Percentiles rank a stretch among this genome's conserved stretches.
phyloP scores from a whole-genome alignment of 2,888 invertebrate species.

The Smittia aterrima region DNA sequence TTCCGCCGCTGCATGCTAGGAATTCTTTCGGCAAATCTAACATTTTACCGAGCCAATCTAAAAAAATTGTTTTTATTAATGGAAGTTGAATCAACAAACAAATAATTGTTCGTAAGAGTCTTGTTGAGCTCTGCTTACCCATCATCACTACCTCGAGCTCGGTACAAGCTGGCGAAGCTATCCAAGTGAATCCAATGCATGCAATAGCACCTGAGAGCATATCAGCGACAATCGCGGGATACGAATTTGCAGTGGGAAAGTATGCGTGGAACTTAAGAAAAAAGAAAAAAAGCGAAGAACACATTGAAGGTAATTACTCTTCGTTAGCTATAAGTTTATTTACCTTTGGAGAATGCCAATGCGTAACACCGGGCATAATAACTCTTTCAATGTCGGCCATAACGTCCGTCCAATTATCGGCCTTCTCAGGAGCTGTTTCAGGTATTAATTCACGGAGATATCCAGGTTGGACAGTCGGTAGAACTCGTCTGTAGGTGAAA shows the following conservation, averaged over 20 bases:
- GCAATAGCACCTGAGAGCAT: constrained; percentile 93
- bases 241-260: constrained; percentile 90
- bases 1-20: constrained; percentile 77
- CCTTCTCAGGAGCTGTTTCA: constrained; percentile 73
- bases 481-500: constrained; percentile 66
- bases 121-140: no score
- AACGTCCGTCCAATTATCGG: constrained; percentile 88
- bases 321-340: background rate
- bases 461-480: constrained; percentile 90
- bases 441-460: constrained; percentile 87
- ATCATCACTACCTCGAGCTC: constrained; percentile 93
- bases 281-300: no score
- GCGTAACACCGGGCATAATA: constrained; percentile 97
- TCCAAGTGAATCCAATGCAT: constrained; percentile 96
- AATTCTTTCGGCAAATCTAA: constrained; percentile 81
- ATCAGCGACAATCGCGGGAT: constrained; percentile 90
- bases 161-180: constrained; percentile 92
- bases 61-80: no score
- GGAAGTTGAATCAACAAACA: no score
- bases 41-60: constrained; percentile 93
- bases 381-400: constrained; percentile 91
- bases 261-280: constrained; percentile 77
- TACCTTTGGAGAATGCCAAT: constrained; percentile 87
- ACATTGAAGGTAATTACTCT: background rate
- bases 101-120: no score